Conservation (phyloP, 1,140 invertebrate species). For the Oedothorax gibbosus region DNA sequence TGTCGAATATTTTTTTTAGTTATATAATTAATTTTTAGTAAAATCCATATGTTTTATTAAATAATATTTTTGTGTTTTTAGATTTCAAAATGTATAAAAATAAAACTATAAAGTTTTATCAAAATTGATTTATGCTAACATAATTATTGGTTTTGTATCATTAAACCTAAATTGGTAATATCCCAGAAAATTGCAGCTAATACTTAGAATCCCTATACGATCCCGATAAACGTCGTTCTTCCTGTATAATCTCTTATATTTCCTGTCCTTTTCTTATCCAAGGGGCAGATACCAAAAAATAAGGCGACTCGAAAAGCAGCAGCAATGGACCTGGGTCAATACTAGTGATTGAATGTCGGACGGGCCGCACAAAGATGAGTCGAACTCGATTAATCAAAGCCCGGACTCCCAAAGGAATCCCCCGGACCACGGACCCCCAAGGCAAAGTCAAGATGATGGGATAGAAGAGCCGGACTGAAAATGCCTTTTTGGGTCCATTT, state of each 20-base stretch:
- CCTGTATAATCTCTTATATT: conserved; percentile 28
- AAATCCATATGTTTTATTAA: too few relatives aligned
- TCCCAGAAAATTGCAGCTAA: too few relatives aligned
- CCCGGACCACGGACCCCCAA: conserved; percentile 38
- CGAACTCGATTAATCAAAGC: conserved; percentile 61
- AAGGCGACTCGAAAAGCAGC: conserved; percentile 6
- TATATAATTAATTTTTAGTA: too few relatives aligned
- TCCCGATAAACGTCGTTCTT: conserved; percentile 9
- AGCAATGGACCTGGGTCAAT: conserved; percentile 59
- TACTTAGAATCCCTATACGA: too few relatives aligned
- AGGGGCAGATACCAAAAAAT: conserved; percentile 13
- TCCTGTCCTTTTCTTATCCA: conserved; percentile 25
- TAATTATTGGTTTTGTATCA: too few relatives aligned
- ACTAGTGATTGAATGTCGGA: conserved; percentile 61
- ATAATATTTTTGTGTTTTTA: too few relatives aligned
- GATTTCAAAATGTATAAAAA: too few relatives aligned
- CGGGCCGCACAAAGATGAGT: conserved; percentile 60
- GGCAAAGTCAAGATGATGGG: conserved; percentile 57
- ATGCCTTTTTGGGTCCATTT: conserved; percentile 51
- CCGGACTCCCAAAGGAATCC: conserved; percentile 43
- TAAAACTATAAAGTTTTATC: too few relatives aligned
- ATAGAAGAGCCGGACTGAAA: conserved; percentile 44
- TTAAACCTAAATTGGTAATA: too few relatives aligned
- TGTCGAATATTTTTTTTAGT: too few relatives aligned
- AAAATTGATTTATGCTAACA: too few relatives aligned